A percentile compares a stretch with the other conserved stretches of the same genome.
Conservation (phyloP, 2,797 vertebrate species). For the Pelobates cultripes region DNA sequence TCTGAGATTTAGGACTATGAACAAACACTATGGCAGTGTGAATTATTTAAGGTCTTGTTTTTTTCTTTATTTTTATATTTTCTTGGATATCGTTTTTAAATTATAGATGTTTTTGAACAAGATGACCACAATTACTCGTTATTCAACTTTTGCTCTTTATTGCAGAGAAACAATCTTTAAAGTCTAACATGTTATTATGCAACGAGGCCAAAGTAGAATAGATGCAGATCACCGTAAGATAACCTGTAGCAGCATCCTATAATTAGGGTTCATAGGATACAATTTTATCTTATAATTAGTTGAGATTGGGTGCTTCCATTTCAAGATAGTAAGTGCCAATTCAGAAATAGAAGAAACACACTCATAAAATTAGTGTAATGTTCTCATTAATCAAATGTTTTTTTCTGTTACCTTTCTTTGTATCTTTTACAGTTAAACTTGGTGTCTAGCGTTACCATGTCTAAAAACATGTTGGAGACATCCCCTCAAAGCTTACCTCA, state of each 20-base stretch:
- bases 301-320: constrained; percentile 93
- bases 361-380: constrained; percentile 71
- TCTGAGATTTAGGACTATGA: constrained; percentile 84
- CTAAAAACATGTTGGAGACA: constrained; percentile 95
- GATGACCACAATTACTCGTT: constrained; percentile 64
- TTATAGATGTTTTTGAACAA: constrained; percentile 60
- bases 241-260: constrained; percentile 96
- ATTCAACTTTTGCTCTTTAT: constrained; percentile 63
- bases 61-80: constrained; percentile 54
- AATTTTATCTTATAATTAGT: constrained; percentile 99
- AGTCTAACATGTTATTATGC: constrained; percentile 75
- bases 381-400: constrained; percentile 70
- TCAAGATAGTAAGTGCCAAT: constrained; percentile 93
- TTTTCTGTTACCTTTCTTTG: constrained; percentile 63
- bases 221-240: constrained; percentile 91
- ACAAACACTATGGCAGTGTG: constrained; percentile 70
- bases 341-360: constrained; percentile 88
- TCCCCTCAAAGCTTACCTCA: constrained; percentile 98
- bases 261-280: constrained; percentile 99
- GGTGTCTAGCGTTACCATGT: constrained; percentile 99
- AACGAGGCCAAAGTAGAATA: constrained; percentile 85
- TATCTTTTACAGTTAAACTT: constrained; percentile 88
- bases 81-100: constrained; percentile 56
- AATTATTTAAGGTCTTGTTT: constrained; percentile 69
- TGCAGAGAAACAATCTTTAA: constrained; percentile 65